Base-by-base conservation (phyloP, 2,888 invertebrate species). In the Dryobotodes eremita region DNA sequence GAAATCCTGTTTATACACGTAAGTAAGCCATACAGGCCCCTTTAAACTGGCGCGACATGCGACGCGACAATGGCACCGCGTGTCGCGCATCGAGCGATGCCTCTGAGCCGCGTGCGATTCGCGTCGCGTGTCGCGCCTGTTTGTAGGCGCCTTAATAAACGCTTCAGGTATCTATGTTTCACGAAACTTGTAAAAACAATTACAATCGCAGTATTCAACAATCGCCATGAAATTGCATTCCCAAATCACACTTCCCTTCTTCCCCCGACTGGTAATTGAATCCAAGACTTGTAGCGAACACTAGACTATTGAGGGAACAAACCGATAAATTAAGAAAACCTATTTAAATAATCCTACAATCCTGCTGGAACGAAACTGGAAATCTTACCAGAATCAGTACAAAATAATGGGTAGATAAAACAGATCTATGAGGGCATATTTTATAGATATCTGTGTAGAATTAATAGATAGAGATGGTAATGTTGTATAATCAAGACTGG, bases 251-350 rank as follows among this genome's bases (percentile, higher is more conserved):
- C 11, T 68, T 31, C 17, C 2, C 8, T 46, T n/a, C 20, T 31
- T 50, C 15, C 0, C 8, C 0, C 3, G 17, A 26, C 62, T 42
- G 10, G 48, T 79, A 84, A 84, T 79, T 84, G 79, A 81, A 83
- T 71, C 20, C 8, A 36, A 59, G 15, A 57, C 68, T 72, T 23
- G 17, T 68, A 71, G 15, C 13, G 17, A 59, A 69, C 57, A 61
- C 57, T 69, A 65, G 15, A 64, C 31, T 36, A 65, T 36, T 36
- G 70, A 61, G 11, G 20, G 55, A 36, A 61, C 55, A 7, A 71
- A 42, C 55, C 36, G 61, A 81, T 83, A 83, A 83, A 81, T 78
- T 83, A 81, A 71, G 71, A 61, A n/a, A n/a, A 64, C 61, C 61
- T 50, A 70, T 70, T 65, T 36, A 59, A 77, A 83, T 83, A 80